A percentile compares a stretch with the other conserved stretches of the same genome.
phyloP scores from a whole-genome alignment of 2,797 vertebrate genomes.

The Spheniscus humboldti region DNA sequence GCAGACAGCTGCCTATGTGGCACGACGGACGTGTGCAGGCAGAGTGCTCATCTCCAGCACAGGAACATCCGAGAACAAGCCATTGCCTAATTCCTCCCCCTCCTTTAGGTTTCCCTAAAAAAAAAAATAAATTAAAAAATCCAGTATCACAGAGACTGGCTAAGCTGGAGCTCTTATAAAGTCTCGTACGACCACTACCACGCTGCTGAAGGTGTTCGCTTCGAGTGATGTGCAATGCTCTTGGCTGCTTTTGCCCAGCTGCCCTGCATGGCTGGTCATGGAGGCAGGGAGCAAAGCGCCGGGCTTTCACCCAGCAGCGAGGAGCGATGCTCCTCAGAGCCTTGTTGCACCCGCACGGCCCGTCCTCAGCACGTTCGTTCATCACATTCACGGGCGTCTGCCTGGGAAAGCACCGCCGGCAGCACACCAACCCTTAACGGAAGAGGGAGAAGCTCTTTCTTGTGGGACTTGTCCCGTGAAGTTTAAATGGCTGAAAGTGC shows the following conservation, averaged over 20 bases:
- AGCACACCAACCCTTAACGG: neutral
- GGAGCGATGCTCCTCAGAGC: neutral
- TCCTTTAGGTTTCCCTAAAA: neutral
- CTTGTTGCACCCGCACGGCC: neutral
- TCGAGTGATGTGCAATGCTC: fast-evolving
- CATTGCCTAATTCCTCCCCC: neutral
- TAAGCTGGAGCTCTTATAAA: neutral
- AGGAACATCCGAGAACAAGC: neutral
- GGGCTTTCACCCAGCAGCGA: fast-evolving
- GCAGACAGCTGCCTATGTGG: constrained; percentile 40
- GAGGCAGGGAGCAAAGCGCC: neutral
- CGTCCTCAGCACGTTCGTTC: fast-evolving
- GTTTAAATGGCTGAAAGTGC: neutral
- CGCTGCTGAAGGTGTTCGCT: fast-evolving
- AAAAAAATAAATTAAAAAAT: neutral
- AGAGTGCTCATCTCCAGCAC: neutral
- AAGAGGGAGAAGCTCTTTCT: neutral
- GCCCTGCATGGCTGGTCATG: fast-evolving
- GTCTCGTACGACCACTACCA: fast-evolving
- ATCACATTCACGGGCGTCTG: fast-evolving
- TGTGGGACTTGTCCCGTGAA: neutral
- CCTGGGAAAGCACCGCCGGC: fast-evolving
- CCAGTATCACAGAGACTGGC: neutral
- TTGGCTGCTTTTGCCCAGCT: neutral
- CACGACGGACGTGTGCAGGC: neutral